Evolutionary conservation across 1,140 invertebrate species (phyloP), one percentile per base, ranked within the genome.

Genomic region (Panagrolaimus sp.): DNA sequence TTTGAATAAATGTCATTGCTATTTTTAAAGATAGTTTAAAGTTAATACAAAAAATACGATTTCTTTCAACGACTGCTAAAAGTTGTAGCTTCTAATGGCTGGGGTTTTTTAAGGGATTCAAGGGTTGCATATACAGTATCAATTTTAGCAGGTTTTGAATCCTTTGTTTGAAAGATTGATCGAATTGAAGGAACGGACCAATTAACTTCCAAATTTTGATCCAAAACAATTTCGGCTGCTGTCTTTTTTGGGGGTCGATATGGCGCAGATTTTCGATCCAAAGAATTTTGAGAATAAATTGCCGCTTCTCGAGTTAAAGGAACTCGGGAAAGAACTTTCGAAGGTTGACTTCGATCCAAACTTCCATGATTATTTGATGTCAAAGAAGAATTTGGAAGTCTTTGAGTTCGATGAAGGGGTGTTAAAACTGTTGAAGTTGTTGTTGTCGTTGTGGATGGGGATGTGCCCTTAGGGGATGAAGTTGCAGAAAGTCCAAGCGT

Each of bases 51-150:
- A 38, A 7, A 38, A 7, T 38, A 38, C 2, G 32, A 4, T 38
- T 38, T 38, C 32, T 38, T 38, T 38, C 32, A 38, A 38, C 32
- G 32, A 38, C 32, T n/a, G n/a, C n/a, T 38, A 38, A 38, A 38
- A 38, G 32, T 38, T 38, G 32, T 38, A 38, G 32, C 32, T 38
- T 38, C 32, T 38, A 38, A 38, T 4, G 32, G 32, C 32, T n/a
- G n/a, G n/a, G n/a, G 48, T 24, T 58, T 58, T 28, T 58, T 58
- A 12, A 58, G 52, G 52, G 46, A 64, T 10, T 64, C 68, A 15
- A 70, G 63, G 32, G 28, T 70, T 15, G 68, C 68, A 28, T 70
- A 70, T n/a, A 70, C 26, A 28, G 68, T 70, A 43, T 70, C 68
- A 55, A 70, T 48, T 24, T 48, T 43, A 28, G 68, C 26, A 7